Evolutionary conservation across 2,113 vertebrate genomes (phyloP).

Genomic region (Megalops atlanticus): DNA sequence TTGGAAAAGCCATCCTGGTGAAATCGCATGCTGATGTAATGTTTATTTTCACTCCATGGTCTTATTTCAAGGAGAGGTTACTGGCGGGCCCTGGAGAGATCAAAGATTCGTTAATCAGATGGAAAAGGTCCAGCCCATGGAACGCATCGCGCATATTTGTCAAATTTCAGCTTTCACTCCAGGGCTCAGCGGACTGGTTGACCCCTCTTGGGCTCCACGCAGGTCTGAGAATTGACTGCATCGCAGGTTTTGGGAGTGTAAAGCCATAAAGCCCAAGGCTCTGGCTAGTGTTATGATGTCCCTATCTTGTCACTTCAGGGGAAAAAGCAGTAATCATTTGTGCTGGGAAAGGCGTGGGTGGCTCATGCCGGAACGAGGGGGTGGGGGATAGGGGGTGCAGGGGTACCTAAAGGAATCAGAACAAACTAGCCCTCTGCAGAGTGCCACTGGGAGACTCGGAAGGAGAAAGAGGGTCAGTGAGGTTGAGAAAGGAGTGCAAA

Average conservation of each 20-base stretch:
- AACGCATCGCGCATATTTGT: conserved; percentile 35
- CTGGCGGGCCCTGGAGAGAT: conserved; percentile 38
- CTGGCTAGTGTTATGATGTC: neutral
- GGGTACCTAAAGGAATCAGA: conserved; percentile 35
- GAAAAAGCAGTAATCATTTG: conserved; percentile 3
- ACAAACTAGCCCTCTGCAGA: conserved; percentile 27
- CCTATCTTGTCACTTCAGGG: conserved; percentile 8
- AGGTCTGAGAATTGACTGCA: neutral
- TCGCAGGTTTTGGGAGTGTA: neutral
- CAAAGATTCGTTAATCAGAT: conserved; percentile 44
- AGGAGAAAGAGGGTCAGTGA: conserved; percentile 2
- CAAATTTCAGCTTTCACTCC: conserved; percentile 20
- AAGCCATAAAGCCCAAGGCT: neutral
- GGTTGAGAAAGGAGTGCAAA: neutral
- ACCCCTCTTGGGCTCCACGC: neutral
- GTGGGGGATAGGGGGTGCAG: neutral
- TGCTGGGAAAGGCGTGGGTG: conserved; percentile 13
- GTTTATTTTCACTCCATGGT: conserved; percentile 55
- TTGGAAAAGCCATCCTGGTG: conserved; percentile 35
- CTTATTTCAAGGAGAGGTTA: conserved; percentile 42
- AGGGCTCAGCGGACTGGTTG: neutral
- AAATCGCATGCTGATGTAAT: conserved; percentile 56
- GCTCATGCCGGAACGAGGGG: neutral
- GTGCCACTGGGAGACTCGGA: conserved; percentile 16
- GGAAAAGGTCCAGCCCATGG: conserved; percentile 50